Base-by-base conservation (phyloP, 1,140 invertebrate genomes). In the Temnothorax curvispinosus region DNA sequence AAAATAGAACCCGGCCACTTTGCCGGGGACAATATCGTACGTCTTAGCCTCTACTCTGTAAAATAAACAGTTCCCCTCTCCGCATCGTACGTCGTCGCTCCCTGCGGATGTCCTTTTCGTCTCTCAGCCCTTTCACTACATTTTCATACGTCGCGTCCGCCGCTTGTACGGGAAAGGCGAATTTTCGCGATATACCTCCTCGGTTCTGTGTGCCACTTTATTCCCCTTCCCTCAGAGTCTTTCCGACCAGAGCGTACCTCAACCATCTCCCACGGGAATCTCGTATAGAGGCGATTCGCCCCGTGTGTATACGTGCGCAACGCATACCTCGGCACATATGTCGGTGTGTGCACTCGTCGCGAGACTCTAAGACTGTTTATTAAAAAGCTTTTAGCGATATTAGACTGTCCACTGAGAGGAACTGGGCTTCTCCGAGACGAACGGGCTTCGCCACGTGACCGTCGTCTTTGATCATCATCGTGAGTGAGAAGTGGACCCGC, bases 301-400 rank as follows among this genome's bases (percentile, higher is more conserved):
- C 11, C 9, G 8, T 18, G 27, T 44, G 27, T 27, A 21, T 13
- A 56, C 13, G 60, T 65, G 87, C 18, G 27, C 38, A 44, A 56
- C 60, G 50, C 38, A 44, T 71, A 86, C 82, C 78, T 71, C 47
- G 52, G 60, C 56, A 58, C 69, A 8, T 58, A 60, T 60, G 27
- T 78, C 80, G 50, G 56, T 69, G 75, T 69, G 75, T 52, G 41
- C 58, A 50, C 54, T 74, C 67, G 18, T 85, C 56, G 58, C 11
- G 54, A 6, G 27, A 54, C 76, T 87, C 64, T 87, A 88, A 92
- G 80, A 89, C 89, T 91, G 90, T 92, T 91, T 92, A 92, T 92
- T 92, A 92, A 92, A 92, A 92, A 92, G 92, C 92, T 92, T 92
- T 92, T 90, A 92, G 91, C 78, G 87, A 92, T 92, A 92, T 92